Evolutionary conservation across 2,113 vertebrate species (phyloP), one percentile per base, ranked within the genome.

Genomic region (Chloroceryle aenea): DNA sequence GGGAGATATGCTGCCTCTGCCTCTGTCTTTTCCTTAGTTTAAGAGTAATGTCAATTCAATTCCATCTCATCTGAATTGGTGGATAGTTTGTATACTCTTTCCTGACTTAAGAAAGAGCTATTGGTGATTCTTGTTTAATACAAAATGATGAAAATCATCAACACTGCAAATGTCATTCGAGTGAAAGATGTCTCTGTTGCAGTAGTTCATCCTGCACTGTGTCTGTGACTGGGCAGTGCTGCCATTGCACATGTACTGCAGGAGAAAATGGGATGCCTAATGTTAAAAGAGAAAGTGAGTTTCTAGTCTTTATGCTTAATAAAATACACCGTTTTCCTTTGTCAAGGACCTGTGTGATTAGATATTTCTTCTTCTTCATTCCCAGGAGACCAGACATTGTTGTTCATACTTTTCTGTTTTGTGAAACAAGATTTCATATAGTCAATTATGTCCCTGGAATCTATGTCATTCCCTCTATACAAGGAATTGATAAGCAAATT

Each of bases 401-500:
- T 32, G 68, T 58, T 92, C 6, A 1, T 75, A 38, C 74, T 90
- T 90, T 90, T 53, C 53, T 76, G 63, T 36, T 92, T 75, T 83
- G 48, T 90, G 82, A 86, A 80, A 74, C 63, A 76, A 48, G 82
- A 69, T 92, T 85, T 86, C 56, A n/a, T 64, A 47, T 42, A 93
- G 88, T 74, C 80, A 76, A 90, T 64, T 88, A 69, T 6, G 0
- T 73, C 45, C 83, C 79, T 90, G 90, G 92, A 95, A 96, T 97
- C 92, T 85, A 1, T 85, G 85, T 64, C 58, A 81, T 84, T 89
- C 69, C 82, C 29, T 66, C 62, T 25, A 52, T 89, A 68, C 94
- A 85, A 96, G 83, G 92, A 93, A 56, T 11, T 85, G 61, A 78
- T 80, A 81, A 93, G 61, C 90, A 91, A 87, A 93, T 5, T 75